These are phyloP conservation scores for Pardalotus punctatus DNA, from an alignment of 2,113 vertebrate genomes.

Conservation along the genomic window DNA sequence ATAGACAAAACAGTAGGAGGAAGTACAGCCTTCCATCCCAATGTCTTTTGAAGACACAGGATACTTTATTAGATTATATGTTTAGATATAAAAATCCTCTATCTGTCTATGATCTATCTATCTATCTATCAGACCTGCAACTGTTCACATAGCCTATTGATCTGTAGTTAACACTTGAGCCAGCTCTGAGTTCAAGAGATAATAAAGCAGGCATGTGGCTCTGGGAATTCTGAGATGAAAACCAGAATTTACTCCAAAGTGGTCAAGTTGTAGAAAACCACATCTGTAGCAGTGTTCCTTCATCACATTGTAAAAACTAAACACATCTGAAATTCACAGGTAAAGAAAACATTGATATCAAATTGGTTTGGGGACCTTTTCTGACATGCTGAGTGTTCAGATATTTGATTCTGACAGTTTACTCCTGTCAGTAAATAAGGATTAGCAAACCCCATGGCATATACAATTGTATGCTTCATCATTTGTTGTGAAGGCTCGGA, in stretches of 20 bases:
- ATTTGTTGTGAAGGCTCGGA: neutral
- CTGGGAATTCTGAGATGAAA: neutral
- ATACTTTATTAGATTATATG: neutral
- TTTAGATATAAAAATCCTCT: neutral
- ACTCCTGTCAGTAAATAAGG: neutral
- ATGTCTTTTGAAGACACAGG: neutral
- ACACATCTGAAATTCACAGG: neutral
- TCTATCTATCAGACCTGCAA: neutral
- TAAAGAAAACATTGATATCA: neutral
- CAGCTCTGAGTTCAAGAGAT: neutral
- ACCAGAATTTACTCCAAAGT: neutral
- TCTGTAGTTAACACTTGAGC: neutral
- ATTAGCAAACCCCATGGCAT: rapidly evolving
- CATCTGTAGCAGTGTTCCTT: rapidly evolving
- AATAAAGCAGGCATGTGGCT: neutral
- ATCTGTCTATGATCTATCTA: neutral
- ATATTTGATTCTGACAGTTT: neutral
- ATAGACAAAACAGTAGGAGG: neutral
- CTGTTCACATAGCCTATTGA: neutral
- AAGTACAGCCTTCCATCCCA: neutral
- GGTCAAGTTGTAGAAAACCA: neutral
- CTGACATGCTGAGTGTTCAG: neutral
- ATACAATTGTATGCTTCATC: rapidly evolving
- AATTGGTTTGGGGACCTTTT: neutral
- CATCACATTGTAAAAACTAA: neutral